Conservation (phyloP, 1,140 invertebrate genomes). For the Saccostrea cuccullata region DNA sequence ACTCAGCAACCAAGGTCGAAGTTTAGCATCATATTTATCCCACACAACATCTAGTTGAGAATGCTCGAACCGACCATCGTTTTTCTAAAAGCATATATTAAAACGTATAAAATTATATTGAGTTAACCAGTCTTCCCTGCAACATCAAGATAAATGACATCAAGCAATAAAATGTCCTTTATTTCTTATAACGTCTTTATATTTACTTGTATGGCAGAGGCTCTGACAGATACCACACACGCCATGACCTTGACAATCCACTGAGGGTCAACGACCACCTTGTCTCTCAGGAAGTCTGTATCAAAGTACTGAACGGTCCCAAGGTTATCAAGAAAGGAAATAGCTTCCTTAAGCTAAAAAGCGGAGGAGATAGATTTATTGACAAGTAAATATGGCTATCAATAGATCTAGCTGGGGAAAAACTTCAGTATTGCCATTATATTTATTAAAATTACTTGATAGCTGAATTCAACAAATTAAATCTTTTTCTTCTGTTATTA, state of each 20-base stretch:
- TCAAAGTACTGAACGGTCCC: conserved; percentile 78
- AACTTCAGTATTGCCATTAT: too few relatives aligned
- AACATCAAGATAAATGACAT: too few relatives aligned
- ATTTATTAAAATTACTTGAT: too few relatives aligned
- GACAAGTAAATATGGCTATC: too few relatives aligned
- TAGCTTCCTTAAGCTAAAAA: conserved; percentile 69
- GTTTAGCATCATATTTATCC: conserved; percentile 67
- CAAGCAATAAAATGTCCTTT: too few relatives aligned
- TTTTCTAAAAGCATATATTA: conserved; percentile 53
- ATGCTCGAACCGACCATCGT: conserved; percentile 71
- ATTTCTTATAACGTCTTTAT: too few relatives aligned
- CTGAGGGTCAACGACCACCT: conserved; percentile 78
- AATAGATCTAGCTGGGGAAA: too few relatives aligned
- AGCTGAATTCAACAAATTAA: too few relatives aligned
- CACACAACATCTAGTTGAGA: conserved; percentile 74
- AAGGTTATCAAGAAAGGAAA: conserved; percentile 77
- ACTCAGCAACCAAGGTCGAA: conserved; percentile 76
- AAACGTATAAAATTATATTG: too few relatives aligned
- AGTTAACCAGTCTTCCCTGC: too few relatives aligned
- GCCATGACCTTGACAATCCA: conserved; percentile 79
- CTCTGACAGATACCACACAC: conserved; percentile 76
- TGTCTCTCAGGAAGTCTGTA: conserved; percentile 70
- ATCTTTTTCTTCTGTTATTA: too few relatives aligned
- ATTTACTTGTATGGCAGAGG: conserved; percentile 69
- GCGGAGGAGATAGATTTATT: too few relatives aligned